Evolutionary conservation across 2,113 vertebrate species (phyloP).

Genomic region (Acanthisitta chloris): DNA sequence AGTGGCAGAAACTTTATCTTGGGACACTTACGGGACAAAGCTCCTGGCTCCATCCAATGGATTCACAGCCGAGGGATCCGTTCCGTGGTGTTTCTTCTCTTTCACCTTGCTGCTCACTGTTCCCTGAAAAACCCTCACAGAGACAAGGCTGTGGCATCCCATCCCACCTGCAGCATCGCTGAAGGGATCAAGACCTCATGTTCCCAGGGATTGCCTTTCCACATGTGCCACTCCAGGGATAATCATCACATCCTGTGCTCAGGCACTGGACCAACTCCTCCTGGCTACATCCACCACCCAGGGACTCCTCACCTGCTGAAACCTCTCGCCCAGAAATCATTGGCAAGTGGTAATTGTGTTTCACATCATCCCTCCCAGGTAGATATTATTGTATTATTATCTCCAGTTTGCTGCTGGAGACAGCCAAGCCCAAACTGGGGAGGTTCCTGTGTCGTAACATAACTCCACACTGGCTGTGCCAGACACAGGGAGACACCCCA

Average conservation of each 20-base stretch:
- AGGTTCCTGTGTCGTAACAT: not conserved
- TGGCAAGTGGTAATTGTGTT: not conserved
- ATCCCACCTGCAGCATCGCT: not conserved
- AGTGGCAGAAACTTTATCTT: not conserved
- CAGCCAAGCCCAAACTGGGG: not conserved
- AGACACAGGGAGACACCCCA: not conserved
- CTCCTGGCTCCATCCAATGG: not conserved
- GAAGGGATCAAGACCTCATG: not conserved
- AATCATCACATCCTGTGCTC: not conserved
- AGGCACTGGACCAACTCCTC: not conserved
- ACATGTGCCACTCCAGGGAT: not conserved
- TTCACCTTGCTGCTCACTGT: not conserved
- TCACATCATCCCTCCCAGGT: not conserved
- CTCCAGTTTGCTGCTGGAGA: not conserved
- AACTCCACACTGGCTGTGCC: not conserved
- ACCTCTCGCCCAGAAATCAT: not conserved
- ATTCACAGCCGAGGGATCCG: fast-evolving
- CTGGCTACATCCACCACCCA: not conserved
- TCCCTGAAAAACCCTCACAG: not conserved
- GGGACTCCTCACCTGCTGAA: not conserved
- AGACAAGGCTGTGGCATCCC: not conserved
- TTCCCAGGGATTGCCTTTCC: not conserved
- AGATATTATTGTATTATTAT: not conserved
- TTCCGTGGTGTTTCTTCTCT: not conserved
- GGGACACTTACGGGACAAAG: not conserved